These are phyloP conservation scores for Azemiops feae DNA, from an alignment of 2,113 vertebrate genomes.

Conservation along the genomic window DNA sequence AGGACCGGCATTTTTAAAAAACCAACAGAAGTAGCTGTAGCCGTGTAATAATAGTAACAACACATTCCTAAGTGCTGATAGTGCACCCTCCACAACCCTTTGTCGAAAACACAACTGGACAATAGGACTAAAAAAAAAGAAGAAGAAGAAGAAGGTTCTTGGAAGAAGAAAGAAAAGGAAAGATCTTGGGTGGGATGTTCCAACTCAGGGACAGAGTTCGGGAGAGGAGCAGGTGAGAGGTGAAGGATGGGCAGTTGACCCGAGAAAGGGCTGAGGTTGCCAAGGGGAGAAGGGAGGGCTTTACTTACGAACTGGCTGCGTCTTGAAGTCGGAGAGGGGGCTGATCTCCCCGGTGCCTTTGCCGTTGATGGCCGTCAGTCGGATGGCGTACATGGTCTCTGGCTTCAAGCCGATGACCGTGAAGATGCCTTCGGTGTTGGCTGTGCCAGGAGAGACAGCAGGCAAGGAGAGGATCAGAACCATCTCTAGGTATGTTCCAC, in stretches of 20 bases:
- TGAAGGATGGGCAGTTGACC: conserved; percentile 32
- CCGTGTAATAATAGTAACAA: background rate
- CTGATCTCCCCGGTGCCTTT: conserved; percentile 92
- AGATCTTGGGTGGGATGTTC: background rate
- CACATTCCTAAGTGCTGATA: rapidly evolving
- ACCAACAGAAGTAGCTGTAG: background rate
- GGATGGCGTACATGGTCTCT: conserved; percentile 84
- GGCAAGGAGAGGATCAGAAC: background rate
- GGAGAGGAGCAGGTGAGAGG: background rate
- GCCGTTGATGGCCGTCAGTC: conserved; percentile 91
- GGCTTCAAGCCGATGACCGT: conserved; percentile 88
- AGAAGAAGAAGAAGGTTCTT: background rate
- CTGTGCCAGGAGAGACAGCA: conserved; percentile 43
- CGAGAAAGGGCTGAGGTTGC: background rate
- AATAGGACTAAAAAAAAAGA: background rate
- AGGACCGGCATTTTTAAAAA: background rate
- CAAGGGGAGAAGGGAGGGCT: background rate
- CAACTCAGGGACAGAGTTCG: background rate
- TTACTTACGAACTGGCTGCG: conserved; percentile 94
- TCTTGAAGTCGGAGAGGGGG: conserved; percentile 81
- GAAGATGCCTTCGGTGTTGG: conserved; percentile 71
- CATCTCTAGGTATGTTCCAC: too few species aligned
- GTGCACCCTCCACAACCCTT: rapidly evolving
- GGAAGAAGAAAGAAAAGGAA: background rate
- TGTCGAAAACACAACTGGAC: background rate